A percentile compares a stretch with the other conserved stretches of the same genome.
Conservation (phyloP, 2,113 vertebrate species). For the Phycodurus eques region DNA sequence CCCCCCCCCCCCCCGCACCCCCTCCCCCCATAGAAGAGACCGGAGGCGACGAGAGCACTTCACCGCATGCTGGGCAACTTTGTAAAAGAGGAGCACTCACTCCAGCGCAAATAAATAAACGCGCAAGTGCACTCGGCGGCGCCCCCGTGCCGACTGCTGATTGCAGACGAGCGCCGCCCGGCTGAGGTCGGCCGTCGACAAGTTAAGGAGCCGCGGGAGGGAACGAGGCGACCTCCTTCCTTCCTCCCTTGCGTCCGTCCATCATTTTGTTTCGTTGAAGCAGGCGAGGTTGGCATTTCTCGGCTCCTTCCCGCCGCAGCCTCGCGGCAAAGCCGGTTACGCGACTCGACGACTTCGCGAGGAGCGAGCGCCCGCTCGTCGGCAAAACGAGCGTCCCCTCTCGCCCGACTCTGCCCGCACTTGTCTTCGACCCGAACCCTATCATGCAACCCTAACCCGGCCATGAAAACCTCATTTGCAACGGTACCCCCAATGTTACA, state of each 20-base stretch:
- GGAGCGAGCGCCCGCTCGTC: constrained; percentile 45
- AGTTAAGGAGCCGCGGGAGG: constrained; percentile 37
- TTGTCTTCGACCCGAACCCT: not conserved
- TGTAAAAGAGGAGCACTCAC: constrained; percentile 14
- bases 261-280: not conserved
- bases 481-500: too few species aligned
- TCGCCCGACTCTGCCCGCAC: not conserved
- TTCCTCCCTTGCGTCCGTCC: too few species aligned
- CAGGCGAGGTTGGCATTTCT: not conserved
- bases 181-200: constrained; percentile 29
- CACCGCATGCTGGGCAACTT: constrained; percentile 7
- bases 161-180: constrained; percentile 37
- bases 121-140: constrained; percentile 9
- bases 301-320: not conserved
- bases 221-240: not conserved
- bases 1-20: not conserved
- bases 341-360: not conserved
- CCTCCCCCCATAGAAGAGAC: not conserved
- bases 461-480: not conserved
- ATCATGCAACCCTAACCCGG: not conserved
- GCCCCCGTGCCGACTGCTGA: constrained; percentile 44
- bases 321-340: not conserved
- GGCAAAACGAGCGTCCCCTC: constrained; percentile 54
- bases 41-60: not conserved
- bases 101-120: constrained; percentile 22